These are phyloP conservation scores for Acanthosepion esculentum DNA, from an alignment of 2,888 invertebrate species.

Conservation along the genomic window DNA sequence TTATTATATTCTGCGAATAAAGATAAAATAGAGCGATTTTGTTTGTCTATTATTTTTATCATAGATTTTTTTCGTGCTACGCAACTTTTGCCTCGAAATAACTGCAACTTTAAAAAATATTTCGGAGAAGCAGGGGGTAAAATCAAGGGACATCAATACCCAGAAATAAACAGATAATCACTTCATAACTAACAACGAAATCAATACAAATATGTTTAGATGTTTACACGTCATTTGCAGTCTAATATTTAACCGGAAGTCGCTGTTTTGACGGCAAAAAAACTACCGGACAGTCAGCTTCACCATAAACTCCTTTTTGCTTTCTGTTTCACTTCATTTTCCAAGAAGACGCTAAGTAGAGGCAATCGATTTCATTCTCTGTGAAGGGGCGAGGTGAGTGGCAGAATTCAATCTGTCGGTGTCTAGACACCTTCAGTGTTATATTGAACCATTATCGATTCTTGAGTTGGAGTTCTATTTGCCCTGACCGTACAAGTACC, in stretches of 20 bases:
- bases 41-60: too few relatives aligned
- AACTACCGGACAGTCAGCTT: neutral
- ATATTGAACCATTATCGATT: neutral
- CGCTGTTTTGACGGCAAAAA: neutral
- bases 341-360: neutral
- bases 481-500: neutral
- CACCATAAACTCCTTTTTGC: neutral
- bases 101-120: too few relatives aligned
- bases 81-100: too few relatives aligned
- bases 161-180: too few relatives aligned
- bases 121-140: too few relatives aligned
- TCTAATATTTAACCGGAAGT: neutral
- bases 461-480: neutral
- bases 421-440: constrained; percentile 33
- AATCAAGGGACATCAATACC: too few relatives aligned
- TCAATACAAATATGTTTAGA: neutral
- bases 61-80: too few relatives aligned
- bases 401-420: neutral
- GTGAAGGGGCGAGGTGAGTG: neutral
- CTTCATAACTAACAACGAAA: neutral
- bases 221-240: neutral
- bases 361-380: neutral
- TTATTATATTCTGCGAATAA: too few relatives aligned
- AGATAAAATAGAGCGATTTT: too few relatives aligned
- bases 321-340: neutral